These are phyloP conservation scores for Enoplosus armatus DNA, from an alignment of 2,797 vertebrate genomes.

Conservation along the genomic window DNA sequence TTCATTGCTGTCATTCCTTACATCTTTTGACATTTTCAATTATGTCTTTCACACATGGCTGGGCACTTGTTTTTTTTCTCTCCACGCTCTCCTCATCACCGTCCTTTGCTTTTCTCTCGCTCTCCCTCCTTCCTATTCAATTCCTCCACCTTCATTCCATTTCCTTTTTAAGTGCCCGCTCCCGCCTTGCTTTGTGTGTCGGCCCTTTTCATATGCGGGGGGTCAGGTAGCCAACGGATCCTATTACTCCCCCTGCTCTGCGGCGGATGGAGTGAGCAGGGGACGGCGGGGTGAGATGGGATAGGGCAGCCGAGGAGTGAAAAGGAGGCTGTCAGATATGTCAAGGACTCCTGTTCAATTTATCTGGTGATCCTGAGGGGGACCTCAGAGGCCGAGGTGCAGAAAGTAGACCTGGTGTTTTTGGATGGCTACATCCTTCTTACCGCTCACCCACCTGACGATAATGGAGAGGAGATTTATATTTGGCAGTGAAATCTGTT, in stretches of 20 bases:
- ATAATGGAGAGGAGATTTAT: conserved; percentile 30
- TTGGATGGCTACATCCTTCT: conserved; percentile 14
- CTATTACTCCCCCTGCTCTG: conserved; percentile 74
- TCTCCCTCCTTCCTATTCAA: conserved; percentile 54
- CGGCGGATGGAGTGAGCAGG: conserved; percentile 30
- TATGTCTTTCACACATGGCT: conserved; percentile 86
- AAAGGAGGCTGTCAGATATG: conserved; percentile 72
- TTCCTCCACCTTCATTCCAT: conserved; percentile 73
- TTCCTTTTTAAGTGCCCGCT: conserved; percentile 77
- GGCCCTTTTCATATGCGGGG: conserved; percentile 72
- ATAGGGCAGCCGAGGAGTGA: conserved; percentile 45
- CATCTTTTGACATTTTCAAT: conserved; percentile 89
- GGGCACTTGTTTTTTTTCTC: conserved; percentile 64
- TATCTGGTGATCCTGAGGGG: conserved; percentile 54
- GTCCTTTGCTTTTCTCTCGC: conserved; percentile 58
- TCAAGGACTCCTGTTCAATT: conserved; percentile 75
- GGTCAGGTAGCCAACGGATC: conserved; percentile 77
- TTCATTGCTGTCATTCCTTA: conserved; percentile 86
- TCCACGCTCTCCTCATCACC: conserved; percentile 63
- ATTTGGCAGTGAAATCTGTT: conserved; percentile 11
- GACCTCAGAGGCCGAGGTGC: conserved; percentile 31
- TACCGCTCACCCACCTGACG: conserved; percentile 3
- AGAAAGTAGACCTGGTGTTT: conserved; percentile 39
- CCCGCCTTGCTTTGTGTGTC: conserved; percentile 70
- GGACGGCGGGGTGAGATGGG: conserved; percentile 22